Evolutionary conservation across 2,113 vertebrate species (phyloP).

Genomic region (Varanus komodoensis): DNA sequence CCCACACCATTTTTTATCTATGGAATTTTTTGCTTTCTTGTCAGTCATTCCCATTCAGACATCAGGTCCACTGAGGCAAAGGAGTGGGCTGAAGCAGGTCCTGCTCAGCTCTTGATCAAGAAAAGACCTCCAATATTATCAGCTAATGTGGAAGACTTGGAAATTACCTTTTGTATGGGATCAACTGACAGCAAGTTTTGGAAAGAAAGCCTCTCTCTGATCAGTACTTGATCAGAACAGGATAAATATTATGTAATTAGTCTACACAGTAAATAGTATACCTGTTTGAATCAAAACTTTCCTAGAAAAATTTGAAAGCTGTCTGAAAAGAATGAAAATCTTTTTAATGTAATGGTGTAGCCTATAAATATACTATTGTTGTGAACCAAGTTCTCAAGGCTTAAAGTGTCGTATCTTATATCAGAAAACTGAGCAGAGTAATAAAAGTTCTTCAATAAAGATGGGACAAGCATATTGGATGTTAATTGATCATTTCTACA

Average conservation of each 20-base stretch:
- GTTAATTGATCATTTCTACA: neutral
- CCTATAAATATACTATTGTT: neutral
- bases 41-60: neutral
- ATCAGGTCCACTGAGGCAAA: neutral
- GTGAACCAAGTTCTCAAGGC: neutral
- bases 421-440: neutral
- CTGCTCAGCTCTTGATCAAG: too few species aligned
- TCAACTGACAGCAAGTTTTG: neutral
- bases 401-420: neutral
- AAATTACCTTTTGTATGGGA: neutral
- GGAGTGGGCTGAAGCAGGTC: neutral
- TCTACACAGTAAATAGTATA: neutral
- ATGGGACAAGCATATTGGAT: neutral
- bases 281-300: neutral
- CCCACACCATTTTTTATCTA: too few species aligned
- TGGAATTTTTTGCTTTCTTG: too few species aligned
- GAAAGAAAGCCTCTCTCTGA: neutral
- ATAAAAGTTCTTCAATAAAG: neutral
- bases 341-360: neutral
- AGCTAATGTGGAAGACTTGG: neutral
- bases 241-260: neutral
- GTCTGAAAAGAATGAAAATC: neutral
- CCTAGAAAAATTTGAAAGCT: neutral
- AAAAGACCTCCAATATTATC: neutral
- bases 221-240: neutral